Base-by-base conservation (phyloP, 2,113 vertebrate species). In the Bos taurus region DNA sequence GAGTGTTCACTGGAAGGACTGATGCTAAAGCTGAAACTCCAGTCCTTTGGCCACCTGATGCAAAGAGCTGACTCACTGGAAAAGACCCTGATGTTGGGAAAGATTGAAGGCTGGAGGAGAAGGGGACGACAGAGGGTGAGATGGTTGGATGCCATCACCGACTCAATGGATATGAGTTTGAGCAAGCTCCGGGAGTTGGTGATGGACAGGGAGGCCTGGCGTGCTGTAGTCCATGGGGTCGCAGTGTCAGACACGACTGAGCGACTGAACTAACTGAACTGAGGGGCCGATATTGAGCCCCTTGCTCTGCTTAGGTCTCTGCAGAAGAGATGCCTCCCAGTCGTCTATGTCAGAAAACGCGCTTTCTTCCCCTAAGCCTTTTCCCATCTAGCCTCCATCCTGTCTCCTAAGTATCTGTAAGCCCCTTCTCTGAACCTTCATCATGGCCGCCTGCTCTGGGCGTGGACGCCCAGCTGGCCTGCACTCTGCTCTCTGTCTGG, bases 401-500 rank as follows among this genome's bases (percentile, higher is more conserved):
- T 26, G 3, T 28, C 57, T 82, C 86, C 40, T 54, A 9, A 36
- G 17, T 13, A 46, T 36, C 57, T 2, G 10, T 1, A 6, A 10
- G 6, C 36, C 74, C 16, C 30, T 36, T 52, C 54, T 77, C 26
- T 6, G 56, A 43, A 8, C 25, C 23, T 3, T 74, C 11, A 1
- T 3, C 0, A 1, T 16, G 52, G 52, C 6, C 0, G 1, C 28
- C 50, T 43, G 33, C 26, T 40, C 36, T 1, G 12, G 28, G 56
- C 5, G 0, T 36, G 2, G 19, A 8, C 6, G 1, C 16, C 16
- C 40, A n/a, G 3, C 5, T 21, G 85, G 26, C 23, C 33, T 3
- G 21, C 7, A 0, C 4, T 0, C 28, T 0, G 6, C 40, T n/a
- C 11, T 57, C 46, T 13, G 10, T 26, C 17, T 7, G 3, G 21